Conservation (phyloP, 2,797 vertebrate genomes). For the Sebastes matsubarae region DNA sequence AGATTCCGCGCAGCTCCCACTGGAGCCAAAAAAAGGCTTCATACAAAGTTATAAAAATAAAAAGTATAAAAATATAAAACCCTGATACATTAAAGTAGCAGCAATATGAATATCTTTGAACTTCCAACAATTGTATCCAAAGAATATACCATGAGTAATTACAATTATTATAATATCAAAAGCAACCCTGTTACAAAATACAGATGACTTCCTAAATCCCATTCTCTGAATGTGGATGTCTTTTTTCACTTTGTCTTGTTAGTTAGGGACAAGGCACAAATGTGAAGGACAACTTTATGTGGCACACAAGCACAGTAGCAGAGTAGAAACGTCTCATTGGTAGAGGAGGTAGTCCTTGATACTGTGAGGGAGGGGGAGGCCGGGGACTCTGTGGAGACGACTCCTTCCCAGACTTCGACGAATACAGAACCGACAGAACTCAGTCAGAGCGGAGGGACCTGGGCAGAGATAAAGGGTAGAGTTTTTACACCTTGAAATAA, state of each 20-base stretch:
- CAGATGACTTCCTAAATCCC: background rate
- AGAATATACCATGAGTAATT: background rate
- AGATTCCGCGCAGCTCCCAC: no score
- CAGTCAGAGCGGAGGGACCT: constrained; percentile 87
- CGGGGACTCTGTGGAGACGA: constrained; percentile 79
- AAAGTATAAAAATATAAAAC: constrained; percentile 12
- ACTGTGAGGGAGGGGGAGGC: constrained; percentile 85
- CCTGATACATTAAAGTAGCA: background rate
- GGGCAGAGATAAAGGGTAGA: background rate
- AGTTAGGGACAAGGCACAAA: background rate
- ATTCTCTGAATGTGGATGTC: background rate
- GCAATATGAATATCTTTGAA: background rate
- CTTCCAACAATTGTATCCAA: background rate
- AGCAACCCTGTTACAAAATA: background rate
- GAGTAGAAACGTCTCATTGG: constrained; percentile 63
- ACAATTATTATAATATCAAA: background rate
- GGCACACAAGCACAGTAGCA: no score
- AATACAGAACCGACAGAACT: constrained; percentile 88
- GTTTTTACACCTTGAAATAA: background rate
- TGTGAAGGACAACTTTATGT: background rate
- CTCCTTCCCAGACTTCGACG: constrained; percentile 85
- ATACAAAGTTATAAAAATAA: background rate
- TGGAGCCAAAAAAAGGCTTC: background rate
- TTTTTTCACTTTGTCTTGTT: background rate
- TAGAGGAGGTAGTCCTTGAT: constrained; percentile 89